Evolutionary conservation across 2,888 invertebrate species (phyloP).

Genomic region (Hyalella azteca): DNA sequence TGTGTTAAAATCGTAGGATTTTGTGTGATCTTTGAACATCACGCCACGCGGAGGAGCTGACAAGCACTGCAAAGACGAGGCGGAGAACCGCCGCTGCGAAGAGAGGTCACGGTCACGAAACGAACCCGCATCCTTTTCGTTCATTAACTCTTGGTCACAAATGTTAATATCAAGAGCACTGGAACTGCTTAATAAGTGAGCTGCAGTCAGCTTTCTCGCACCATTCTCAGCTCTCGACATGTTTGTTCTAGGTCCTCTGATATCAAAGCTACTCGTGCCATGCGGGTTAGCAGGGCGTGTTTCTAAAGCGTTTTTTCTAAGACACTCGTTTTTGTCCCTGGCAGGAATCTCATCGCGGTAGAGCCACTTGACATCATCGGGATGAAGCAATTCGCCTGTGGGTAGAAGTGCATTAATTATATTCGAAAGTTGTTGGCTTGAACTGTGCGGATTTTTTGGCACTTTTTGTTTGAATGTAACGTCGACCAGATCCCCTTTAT

Average conservation of each 20-base stretch:
- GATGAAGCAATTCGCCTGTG: conserved; percentile 6
- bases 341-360: neutral
- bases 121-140: neutral
- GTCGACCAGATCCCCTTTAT: neutral
- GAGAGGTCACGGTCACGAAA: neutral
- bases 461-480: neutral
- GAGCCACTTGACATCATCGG: conserved; percentile 36
- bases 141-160: neutral
- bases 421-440: neutral
- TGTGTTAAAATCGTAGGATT: neutral
- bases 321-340: no score
- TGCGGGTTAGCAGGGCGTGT: no score
- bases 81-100: conserved; percentile 12
- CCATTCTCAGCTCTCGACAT: no score
- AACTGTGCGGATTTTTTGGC: neutral
- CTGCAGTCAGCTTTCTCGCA: no score
- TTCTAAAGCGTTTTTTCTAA: no score
- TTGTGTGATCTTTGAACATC: neutral
- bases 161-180: neutral
- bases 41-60: conserved; percentile 1
- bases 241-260: no score
- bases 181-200: neutral
- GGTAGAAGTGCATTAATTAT: conserved; percentile 14
- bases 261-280: no score
- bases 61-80: neutral